Base-by-base conservation (phyloP, 2,113 vertebrate species). In the Dicerorhinus sumatrensis region DNA sequence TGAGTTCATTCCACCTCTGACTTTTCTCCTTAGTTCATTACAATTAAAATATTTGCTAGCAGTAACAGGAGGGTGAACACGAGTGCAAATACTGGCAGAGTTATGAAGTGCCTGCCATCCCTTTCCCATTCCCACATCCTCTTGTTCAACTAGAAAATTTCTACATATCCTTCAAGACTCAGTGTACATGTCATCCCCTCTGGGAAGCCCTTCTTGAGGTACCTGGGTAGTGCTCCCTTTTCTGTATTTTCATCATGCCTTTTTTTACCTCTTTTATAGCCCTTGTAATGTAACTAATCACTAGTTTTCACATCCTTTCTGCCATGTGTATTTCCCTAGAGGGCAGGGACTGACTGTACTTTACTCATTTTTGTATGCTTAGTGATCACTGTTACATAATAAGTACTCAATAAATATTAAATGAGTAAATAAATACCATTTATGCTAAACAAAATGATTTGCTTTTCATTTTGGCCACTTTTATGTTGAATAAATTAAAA, bases 391-490 rank as follows among this genome's bases (percentile, higher is more conserved):
- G 6, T 13, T 25, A 60, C 20, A 51, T 56, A 89, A 29, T 84
- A 79, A 85, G 4, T 77, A 8, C 48, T 77, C 36, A 84, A 29
- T 77, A 85, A 93, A 63, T 69, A 70, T 63, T 87, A 90, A 94
- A 93, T 62, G 20, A 90, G 13, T 72, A 94, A 51, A 80, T 80
- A 60, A 70, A 75, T 36, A 36, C 10, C 5, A 91, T 51, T 54
- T 62, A 27, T 72, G 60, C 1, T 8, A 77, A 80, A 75, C 9
- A 91, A 62, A 77, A 56, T 27, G 21, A 87, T 5, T 5, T 5
- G 25, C 29, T 93, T 96, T 96, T 81, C 48, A 82, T 96, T 77
- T 93, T 33, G 46, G 70, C 29, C 13, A 72, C 46, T 89, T 95
- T 72, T 46, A 88, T 56, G 8, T 75, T 46, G 8, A 83, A 79